phyloP scores from a whole-genome alignment of 2,113 vertebrate species.

The Sylvietta virens region DNA sequence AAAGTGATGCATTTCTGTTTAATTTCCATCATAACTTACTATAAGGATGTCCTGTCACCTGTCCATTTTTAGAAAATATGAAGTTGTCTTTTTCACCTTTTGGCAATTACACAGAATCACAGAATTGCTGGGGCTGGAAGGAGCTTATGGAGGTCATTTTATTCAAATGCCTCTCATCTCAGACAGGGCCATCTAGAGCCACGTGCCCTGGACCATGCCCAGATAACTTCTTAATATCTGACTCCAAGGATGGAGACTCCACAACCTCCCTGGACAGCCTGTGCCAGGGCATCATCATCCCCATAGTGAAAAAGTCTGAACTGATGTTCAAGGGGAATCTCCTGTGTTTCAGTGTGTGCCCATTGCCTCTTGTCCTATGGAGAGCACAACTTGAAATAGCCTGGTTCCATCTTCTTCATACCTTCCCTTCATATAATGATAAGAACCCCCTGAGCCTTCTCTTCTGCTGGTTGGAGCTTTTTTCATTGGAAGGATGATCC shows the following conservation, averaged over 20 bases:
- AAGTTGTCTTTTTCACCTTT: background rate
- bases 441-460: background rate
- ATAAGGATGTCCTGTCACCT: background rate
- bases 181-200: background rate
- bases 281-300: accelerated
- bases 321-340: background rate
- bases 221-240: background rate
- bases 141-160: background rate
- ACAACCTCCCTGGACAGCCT: background rate
- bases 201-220: background rate
- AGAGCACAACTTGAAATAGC: background rate
- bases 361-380: background rate
- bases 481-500: background rate
- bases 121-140: background rate
- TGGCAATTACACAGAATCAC: background rate
- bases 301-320: background rate
- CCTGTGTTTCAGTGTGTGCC: background rate
- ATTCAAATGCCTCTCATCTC: background rate
- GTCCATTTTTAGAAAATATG: background rate
- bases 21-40: background rate
- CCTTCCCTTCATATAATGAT: background rate
- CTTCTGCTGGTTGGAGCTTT: background rate
- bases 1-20: background rate
- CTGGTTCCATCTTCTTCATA: background rate
- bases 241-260: background rate